phyloP scores from a whole-genome alignment of 2,113 vertebrate species.

The Myocastor coypus region DNA sequence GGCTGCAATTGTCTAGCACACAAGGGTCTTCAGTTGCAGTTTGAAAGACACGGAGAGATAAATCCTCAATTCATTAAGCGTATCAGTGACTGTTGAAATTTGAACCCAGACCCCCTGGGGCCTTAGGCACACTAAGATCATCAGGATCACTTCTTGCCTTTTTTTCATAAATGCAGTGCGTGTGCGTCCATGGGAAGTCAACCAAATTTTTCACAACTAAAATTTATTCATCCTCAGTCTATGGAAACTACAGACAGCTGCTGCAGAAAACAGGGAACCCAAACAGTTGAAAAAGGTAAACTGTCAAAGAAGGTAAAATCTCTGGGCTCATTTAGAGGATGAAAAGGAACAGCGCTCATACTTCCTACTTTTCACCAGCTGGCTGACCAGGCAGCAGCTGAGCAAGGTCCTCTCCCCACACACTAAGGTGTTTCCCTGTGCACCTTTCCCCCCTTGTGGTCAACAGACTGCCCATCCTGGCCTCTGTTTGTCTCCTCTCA shows the following conservation, averaged over 20 bases:
- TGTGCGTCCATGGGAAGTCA: neutral
- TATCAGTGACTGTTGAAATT: conserved; percentile 14
- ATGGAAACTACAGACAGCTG: conserved; percentile 53
- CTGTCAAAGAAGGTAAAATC: conserved; percentile 67
- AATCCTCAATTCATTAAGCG: neutral
- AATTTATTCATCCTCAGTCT: conserved; percentile 46
- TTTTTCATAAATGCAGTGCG: conserved; percentile 8
- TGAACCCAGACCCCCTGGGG: conserved; percentile 48
- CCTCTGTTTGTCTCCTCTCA: neutral
- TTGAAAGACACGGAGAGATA: conserved; percentile 26
- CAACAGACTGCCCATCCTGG: neutral
- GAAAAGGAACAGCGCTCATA: conserved; percentile 48
- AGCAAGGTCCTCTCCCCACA: neutral
- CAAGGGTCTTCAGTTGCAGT: neutral
- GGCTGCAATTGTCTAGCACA: conserved; percentile 16
- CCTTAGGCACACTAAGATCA: neutral
- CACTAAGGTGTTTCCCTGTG: neutral
- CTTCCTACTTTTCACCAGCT: conserved; percentile 34
- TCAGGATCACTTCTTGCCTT: conserved; percentile 26
- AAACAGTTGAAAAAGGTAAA: conserved; percentile 55
- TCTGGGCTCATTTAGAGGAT: conserved; percentile 18
- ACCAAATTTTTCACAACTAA: conserved; percentile 56
- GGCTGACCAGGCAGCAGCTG: conserved; percentile 29
- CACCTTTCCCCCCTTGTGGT: neutral
- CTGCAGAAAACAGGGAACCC: conserved; percentile 31